These are phyloP conservation scores for Gymnoscelis rufifasciata DNA, from an alignment of 2,888 invertebrate species.

Conservation along the genomic window DNA sequence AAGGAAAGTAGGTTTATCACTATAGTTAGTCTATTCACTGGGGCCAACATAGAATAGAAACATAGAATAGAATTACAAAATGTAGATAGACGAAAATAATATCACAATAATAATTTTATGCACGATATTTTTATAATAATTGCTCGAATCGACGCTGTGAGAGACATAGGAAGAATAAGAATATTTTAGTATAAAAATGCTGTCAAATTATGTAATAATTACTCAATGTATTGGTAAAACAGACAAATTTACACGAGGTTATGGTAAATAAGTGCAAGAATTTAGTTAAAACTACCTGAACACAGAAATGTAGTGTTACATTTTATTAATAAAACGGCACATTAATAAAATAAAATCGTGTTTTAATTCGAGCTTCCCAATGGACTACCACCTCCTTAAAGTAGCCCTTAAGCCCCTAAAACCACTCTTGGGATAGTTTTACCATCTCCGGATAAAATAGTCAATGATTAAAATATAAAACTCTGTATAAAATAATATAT, in stretches of 20 bases:
- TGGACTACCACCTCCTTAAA: too few relatives aligned
- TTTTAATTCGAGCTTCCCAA: conserved; percentile 8
- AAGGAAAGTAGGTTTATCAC: too few relatives aligned
- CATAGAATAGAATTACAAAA: conserved; percentile 41
- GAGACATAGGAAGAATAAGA: not conserved
- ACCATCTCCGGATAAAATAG: too few relatives aligned
- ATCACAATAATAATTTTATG: conserved; percentile 22
- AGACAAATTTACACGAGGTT: not conserved
- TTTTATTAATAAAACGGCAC: conserved; percentile 47
- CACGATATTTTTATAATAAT: conserved; percentile 12
- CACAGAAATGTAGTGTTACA: too few relatives aligned
- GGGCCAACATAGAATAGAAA: conserved; percentile 71
- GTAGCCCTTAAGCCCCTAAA: too few relatives aligned
- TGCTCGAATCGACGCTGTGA: not conserved
- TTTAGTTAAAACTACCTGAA: too few relatives aligned
- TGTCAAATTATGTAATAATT: not conserved
- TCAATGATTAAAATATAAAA: too few relatives aligned
- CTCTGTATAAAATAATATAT: too few relatives aligned
- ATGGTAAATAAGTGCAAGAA: not conserved
- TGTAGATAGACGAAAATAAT: conserved; percentile 32
- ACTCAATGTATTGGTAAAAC: too few relatives aligned
- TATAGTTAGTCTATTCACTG: conserved; percentile 43
- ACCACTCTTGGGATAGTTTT: too few relatives aligned
- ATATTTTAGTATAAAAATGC: not conserved
- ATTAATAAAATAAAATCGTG: conserved; percentile 27